Base-by-base conservation (phyloP, 2,797 vertebrate genomes). In the Phataginus tricuspis region DNA sequence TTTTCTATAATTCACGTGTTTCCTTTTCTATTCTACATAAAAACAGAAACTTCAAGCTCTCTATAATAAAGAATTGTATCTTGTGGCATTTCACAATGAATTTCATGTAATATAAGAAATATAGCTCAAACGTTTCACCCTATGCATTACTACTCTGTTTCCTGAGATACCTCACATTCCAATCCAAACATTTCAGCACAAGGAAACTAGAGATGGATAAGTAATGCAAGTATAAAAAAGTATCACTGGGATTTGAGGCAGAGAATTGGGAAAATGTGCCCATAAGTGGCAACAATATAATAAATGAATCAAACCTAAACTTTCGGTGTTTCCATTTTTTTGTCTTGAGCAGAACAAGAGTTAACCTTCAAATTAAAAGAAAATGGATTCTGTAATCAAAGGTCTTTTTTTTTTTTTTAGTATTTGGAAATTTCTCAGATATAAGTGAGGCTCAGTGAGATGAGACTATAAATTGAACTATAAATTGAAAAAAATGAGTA, bases 261-360 rank as follows among this genome's bases (percentile, higher is more conserved):
- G 51, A 90, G 19, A 88, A 72, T 15, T 51, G 27, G 66, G 27
- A 61, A 11, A 75, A 55, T 71, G 42, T 51, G 31, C n/a, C 18
- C 55, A 29, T 4, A 57, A 66, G 34, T 90, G 51, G 49, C 55
- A 82, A 55, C 9, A 69, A n/a, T n/a, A 87, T 79, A 93, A 95
- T 92, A 96, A 97, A 96, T 79, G 86, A 61, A 72, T 68, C 45
- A 66, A 59, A 96, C 19, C 45, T 86, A 71, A 91, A 74, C 45
- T 29, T 85, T 72, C 69, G n/a, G 31, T 90, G 42, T 96, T 91
- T 94, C 16, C 49, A 31, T 80, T 29, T 63, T 49, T 93, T 92
- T 92, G 15, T 83, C 94, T 78, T 85, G 72, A 88, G 78, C 7
- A 85, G 57, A 91, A 55, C 51, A 51, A 85, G 66, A 6, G 21